Evolutionary conservation across 2,113 vertebrate species (phyloP).

Genomic region (Leptosomus discolor): DNA sequence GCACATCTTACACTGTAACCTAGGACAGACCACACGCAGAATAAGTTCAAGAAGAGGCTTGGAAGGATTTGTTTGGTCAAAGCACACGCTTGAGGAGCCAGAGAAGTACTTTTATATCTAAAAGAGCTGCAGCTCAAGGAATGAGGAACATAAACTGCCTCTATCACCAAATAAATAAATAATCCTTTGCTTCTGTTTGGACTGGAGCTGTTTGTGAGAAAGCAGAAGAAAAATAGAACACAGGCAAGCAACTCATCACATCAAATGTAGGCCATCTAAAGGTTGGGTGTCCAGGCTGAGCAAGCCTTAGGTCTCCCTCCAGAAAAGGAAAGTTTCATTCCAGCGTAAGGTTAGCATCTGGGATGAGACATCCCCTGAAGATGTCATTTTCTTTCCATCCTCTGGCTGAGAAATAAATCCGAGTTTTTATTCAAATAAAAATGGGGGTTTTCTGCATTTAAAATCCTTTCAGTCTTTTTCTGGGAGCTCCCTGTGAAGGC

Average conservation of each 20-base stretch:
- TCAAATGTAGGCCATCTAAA: not conserved
- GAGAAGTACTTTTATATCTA: not conserved
- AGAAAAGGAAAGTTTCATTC: not conserved
- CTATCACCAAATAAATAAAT: not conserved
- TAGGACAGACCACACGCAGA: fast-evolving
- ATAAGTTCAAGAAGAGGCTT: not conserved
- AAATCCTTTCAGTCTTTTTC: not conserved
- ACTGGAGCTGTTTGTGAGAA: not conserved
- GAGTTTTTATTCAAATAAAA: not conserved
- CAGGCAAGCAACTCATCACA: not conserved
- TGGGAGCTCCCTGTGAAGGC: not conserved
- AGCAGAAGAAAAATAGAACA: not conserved
- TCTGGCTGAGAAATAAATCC: not conserved
- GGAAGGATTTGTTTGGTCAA: not conserved
- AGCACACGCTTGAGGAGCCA: not conserved
- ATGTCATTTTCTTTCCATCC: fast-evolving
- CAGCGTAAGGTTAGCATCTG: not conserved
- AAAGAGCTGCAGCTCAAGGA: not conserved
- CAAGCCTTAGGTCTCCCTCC: not conserved
- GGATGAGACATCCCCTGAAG: not conserved
- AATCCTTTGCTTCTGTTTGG: not conserved
- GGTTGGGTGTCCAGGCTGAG: not conserved
- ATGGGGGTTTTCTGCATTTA: not conserved
- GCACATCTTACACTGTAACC: no score
- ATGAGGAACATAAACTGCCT: not conserved